Evolutionary conservation across 2,888 invertebrate genomes (phyloP).

Genomic region (Parnassius mnemosyne): DNA sequence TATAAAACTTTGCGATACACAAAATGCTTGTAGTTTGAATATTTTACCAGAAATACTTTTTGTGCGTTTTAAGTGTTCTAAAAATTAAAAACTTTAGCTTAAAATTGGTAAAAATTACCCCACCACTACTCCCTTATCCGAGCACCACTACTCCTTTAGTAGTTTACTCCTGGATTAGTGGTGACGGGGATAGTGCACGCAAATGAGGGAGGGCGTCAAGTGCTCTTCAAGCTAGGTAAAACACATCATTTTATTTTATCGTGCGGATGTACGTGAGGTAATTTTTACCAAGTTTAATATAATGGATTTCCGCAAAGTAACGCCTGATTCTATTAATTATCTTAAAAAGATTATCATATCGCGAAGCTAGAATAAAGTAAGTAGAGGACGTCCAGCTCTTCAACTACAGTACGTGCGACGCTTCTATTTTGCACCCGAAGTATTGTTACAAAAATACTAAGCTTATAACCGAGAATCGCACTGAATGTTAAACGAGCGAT

Average conservation of each 20-base stretch:
- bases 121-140: too few species aligned
- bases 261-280: too few species aligned
- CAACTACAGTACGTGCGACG: constrained; percentile 68
- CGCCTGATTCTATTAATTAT: too few species aligned
- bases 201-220: too few species aligned
- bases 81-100: constrained; percentile 31
- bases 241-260: too few species aligned
- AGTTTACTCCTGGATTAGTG: too few species aligned
- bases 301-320: neutral
- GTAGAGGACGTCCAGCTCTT: constrained; percentile 65
- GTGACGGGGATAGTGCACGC: too few species aligned
- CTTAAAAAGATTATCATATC: constrained; percentile 37
- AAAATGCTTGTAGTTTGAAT: constrained; percentile 19
- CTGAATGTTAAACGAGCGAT: constrained; percentile 73
- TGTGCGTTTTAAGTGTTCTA: neutral
- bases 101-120: too few species aligned
- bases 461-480: constrained; percentile 55
- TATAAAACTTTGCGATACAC: constrained; percentile 11
- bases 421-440: constrained; percentile 70
- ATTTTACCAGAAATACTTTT: neutral
- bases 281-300: too few species aligned
- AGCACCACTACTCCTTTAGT: too few species aligned
- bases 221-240: too few species aligned
- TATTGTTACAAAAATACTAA: constrained; percentile 71
- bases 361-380: constrained; percentile 54